Evolutionary conservation across 2,113 vertebrate genomes (phyloP).

Genomic region (Rhombomys opimus): DNA sequence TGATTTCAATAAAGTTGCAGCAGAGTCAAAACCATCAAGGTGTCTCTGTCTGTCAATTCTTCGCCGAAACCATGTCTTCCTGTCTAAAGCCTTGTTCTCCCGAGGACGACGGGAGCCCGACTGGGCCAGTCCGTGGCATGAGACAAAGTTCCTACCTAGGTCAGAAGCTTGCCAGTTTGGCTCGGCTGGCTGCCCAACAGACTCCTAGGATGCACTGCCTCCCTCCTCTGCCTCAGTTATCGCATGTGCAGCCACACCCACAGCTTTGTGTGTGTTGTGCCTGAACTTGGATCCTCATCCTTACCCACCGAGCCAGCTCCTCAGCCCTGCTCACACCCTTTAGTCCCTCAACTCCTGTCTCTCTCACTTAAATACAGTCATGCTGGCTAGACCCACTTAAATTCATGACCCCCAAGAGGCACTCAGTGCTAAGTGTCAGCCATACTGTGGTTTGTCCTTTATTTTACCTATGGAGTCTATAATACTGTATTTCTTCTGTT

Average conservation of each 20-base stretch:
- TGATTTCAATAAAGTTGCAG: no score
- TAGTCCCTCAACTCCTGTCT: neutral
- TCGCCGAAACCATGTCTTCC: no score
- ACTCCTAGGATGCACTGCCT: neutral
- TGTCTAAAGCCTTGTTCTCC: no score
- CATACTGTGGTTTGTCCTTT: neutral
- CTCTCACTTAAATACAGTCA: neutral
- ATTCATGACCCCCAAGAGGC: neutral
- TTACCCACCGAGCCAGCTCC: neutral
- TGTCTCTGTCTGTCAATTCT: no score
- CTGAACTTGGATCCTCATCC: neutral
- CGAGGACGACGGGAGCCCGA: no score
- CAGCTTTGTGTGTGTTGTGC: neutral
- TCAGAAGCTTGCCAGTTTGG: neutral
- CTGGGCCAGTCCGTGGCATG: no score
- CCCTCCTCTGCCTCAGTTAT: neutral
- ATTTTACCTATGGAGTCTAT: neutral
- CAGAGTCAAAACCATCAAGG: no score
- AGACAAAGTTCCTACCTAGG: neutral
- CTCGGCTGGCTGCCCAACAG: neutral
- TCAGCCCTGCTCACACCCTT: neutral
- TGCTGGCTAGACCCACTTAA: neutral
- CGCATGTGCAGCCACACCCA: neutral
- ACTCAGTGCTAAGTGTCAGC: neutral
- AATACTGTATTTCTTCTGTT: constrained; percentile 44